Conservation (phyloP, 2,797 vertebrate species). For the Cyclopterus lumpus region DNA sequence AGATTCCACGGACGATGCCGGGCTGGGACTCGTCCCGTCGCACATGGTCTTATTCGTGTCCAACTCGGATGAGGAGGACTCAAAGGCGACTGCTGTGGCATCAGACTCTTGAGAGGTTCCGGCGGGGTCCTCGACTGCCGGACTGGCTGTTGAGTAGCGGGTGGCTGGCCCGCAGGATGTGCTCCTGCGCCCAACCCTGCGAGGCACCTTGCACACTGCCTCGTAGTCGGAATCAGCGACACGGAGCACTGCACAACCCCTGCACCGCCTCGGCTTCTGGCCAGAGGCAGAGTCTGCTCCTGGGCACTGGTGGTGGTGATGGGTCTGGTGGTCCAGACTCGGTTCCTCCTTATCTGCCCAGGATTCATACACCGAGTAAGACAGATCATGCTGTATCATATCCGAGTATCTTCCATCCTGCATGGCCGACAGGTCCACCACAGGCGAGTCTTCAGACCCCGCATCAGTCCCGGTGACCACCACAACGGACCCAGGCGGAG, state of each 20-base stretch:
- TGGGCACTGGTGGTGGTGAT: constrained; percentile 57
- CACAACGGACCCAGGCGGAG: constrained; percentile 20
- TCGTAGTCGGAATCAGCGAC: constrained; percentile 95
- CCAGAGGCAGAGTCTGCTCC: constrained; percentile 66
- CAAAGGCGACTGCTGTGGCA: constrained; percentile 50
- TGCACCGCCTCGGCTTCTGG: constrained; percentile 86
- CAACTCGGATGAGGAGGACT: constrained; percentile 57
- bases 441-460: constrained; percentile 60
- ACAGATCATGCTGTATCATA: constrained; percentile 91
- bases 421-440: constrained; percentile 83
- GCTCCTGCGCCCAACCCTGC: constrained; percentile 87
- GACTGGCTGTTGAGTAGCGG: constrained; percentile 75
- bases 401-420: constrained; percentile 85
- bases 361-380: constrained; percentile 91
- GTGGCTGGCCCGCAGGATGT: constrained; percentile 87
- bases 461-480: constrained; percentile 25
- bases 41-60: constrained; percentile 56
- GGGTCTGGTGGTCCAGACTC: constrained; percentile 58
- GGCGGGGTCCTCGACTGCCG: constrained; percentile 75
- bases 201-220: constrained; percentile 92
- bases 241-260: constrained; percentile 87
- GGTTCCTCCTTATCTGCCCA: constrained; percentile 88
- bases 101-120: constrained; percentile 23
- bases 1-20: constrained; percentile 88
- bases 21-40: constrained; percentile 83